Conservation (phyloP, 2,113 vertebrate species). For the Phrynocephalus versicolor region DNA sequence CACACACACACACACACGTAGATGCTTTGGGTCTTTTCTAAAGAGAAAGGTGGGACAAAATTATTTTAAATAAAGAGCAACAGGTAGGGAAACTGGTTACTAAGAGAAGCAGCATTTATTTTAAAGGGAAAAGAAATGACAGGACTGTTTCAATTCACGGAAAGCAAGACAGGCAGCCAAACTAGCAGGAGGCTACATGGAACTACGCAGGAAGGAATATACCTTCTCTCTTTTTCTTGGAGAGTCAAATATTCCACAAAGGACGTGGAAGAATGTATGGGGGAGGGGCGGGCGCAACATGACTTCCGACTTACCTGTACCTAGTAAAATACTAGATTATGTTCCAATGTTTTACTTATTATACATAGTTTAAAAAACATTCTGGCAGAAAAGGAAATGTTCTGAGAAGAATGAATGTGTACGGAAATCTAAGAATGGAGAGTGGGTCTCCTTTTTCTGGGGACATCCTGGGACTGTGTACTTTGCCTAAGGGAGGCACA, state of each 20-base stretch:
- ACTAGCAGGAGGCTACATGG: conserved; percentile 15
- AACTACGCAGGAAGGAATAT: not conserved
- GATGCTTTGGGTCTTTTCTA: too few relatives aligned
- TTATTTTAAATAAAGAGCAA: conserved; percentile 51
- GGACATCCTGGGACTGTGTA: too few relatives aligned
- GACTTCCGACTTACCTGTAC: conserved; percentile 24
- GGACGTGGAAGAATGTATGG: not conserved
- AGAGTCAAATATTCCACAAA: conserved; percentile 23
- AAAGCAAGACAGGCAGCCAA: conserved; percentile 37
- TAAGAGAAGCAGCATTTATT: conserved; percentile 12
- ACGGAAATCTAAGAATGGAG: conserved; percentile 65
- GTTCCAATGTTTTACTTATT: conserved; percentile 38
- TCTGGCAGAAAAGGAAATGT: conserved; percentile 65
- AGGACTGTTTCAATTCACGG: conserved; percentile 46
- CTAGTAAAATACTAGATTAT: conserved; percentile 44
- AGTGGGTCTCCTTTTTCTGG: conserved; percentile 53
- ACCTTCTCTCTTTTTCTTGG: conserved; percentile 21
- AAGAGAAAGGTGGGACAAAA: too few relatives aligned
- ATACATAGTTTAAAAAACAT: conserved; percentile 66
- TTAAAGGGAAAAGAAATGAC: conserved; percentile 7
- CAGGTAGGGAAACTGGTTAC: conserved; percentile 5
- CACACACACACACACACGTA: too few relatives aligned
- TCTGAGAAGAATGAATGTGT: conserved; percentile 49
- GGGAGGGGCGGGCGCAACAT: conserved; percentile 26
- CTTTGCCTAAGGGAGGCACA: too few relatives aligned